These are phyloP conservation scores for Pachyrhynchus sulphureomaculatus DNA, from an alignment of 1,140 invertebrate species.

Conservation along the genomic window DNA sequence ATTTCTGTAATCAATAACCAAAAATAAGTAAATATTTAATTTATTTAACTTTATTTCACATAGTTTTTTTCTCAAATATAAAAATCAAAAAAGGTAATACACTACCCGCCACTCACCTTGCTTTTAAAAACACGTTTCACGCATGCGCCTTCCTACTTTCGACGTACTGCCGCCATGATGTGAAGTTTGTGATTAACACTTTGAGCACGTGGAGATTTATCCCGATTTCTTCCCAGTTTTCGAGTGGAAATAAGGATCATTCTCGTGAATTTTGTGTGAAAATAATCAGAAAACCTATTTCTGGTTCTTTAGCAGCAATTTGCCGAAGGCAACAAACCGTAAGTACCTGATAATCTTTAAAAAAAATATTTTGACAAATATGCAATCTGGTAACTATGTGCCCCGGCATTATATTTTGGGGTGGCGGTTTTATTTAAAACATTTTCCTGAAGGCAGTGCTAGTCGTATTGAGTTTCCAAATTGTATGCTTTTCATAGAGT, in stretches of 20 bases:
- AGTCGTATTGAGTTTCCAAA: not conserved
- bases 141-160: not conserved
- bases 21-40: too few species aligned
- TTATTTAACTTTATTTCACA: too few species aligned
- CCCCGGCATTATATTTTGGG: conserved; percentile 30
- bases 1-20: too few species aligned
- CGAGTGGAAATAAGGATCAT: conserved; percentile 19
- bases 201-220: conserved; percentile 34
- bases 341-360: conserved; percentile 20
- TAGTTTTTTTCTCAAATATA: too few species aligned
- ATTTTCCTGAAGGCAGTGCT: not conserved
- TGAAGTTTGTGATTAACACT: conserved; percentile 21
- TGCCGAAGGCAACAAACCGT: conserved; percentile 28
- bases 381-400: conserved; percentile 25
- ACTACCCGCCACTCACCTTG: too few species aligned
- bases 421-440: not conserved
- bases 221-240: conserved; percentile 15
- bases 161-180: conserved; percentile 20
- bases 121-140: not conserved
- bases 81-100: too few species aligned
- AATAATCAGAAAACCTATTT: not conserved
- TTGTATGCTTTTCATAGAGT: not conserved
- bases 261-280: conserved; percentile 14
- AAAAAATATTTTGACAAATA: conserved; percentile 10
- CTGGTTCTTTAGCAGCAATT: conserved; percentile 5